These are phyloP conservation scores for Megaustenia siamemsis DNA, from an alignment of 2,888 invertebrate species.

Conservation along the genomic window DNA sequence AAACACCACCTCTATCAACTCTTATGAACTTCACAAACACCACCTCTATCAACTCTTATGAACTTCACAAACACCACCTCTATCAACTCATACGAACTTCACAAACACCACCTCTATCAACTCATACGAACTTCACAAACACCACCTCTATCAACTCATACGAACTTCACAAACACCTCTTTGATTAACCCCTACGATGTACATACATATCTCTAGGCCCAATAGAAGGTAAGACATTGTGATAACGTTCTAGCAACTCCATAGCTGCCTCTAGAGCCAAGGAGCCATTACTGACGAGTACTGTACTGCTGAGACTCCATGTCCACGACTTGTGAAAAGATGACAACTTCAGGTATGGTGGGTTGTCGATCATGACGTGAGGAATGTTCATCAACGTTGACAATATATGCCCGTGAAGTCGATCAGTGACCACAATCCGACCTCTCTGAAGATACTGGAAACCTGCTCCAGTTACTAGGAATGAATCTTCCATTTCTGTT, in stretches of 20 bases:
- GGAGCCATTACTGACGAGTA: background rate
- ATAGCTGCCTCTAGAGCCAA: slow-evolving; percentile 17
- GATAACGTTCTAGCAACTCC: slow-evolving; percentile 11
- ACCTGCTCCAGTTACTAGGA: slow-evolving; percentile 54
- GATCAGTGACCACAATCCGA: slow-evolving; percentile 59
- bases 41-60: no score
- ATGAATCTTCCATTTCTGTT: slow-evolving; percentile 51
- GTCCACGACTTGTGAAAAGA: slow-evolving; percentile 50
- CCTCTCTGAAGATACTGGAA: slow-evolving; percentile 60
- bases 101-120: no score
- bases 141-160: no score
- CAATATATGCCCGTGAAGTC: slow-evolving; percentile 59
- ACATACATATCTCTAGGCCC: background rate
- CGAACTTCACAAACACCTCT: no score
- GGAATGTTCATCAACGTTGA: slow-evolving; percentile 32
- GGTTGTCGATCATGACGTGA: slow-evolving; percentile 29
- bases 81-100: no score
- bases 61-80: no score
- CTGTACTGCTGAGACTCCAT: slow-evolving; percentile 25
- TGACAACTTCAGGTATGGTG: slow-evolving; percentile 41
- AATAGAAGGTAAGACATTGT: background rate
- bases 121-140: no score
- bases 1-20: no score
- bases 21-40: no score
- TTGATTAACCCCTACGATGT: background rate